Evolutionary conservation across 1,140 invertebrate species (phyloP), one percentile per base, ranked within the genome.

Genomic region (Achroia grisella): DNA sequence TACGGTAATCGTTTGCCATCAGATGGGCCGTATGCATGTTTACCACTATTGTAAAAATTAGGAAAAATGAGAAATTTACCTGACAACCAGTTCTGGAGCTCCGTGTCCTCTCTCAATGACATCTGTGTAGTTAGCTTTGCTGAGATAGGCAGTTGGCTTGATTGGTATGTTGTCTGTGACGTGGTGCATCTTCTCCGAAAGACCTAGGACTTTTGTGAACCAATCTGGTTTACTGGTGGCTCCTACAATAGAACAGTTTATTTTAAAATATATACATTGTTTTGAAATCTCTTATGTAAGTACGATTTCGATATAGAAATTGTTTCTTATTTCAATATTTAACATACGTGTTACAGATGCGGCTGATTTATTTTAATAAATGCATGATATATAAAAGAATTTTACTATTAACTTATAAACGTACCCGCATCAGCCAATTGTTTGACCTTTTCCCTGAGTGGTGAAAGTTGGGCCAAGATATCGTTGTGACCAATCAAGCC

Each of bases 41-140:
- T n/a, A n/a, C n/a, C n/a, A n/a, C n/a, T n/a, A n/a, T n/a, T n/a
- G n/a, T n/a, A 8, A 13, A 3, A 12, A 14, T 27, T 46, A 31
- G n/a, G n/a, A n/a, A n/a, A n/a, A n/a, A 23, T 23, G 17, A 2
- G 6, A 23, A 36, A 13, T 12, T 51, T 65, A 81, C 82, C 82
- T 81, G 35, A 84, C 82, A 12, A 86, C 62, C 3, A 65, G 71
- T 50, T 88, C 86, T 0, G 88, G 86, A 4, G 89, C 80, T 27
- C 91, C 91, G 33, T 88, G 89, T 23, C 90, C 89, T 33, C 93
- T 88, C 54, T 93, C 93, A 50, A 95, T 93, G n/a, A 94, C 92
- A 56, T 93, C 90, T 32, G 90, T 88, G 61, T 94, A 95, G 71
- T 94, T 93, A 1, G 91, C 90, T 50, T 90, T 89, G 44, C 88